Base-by-base conservation (phyloP, 1,140 invertebrate genomes). In the Drosophila rhopaloa region DNA sequence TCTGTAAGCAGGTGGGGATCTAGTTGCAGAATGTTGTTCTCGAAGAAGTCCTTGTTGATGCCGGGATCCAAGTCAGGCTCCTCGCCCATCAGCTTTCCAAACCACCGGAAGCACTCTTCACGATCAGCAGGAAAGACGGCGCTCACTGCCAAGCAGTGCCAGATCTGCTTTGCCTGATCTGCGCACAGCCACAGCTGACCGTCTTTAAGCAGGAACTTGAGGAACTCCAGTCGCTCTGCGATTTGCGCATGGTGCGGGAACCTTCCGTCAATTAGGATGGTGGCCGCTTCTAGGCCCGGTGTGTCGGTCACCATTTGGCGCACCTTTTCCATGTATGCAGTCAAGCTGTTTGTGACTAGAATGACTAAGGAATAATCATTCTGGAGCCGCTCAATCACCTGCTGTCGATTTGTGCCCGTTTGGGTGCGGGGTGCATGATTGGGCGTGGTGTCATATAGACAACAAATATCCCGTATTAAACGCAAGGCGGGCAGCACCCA, bases 61-160 rank as follows among this genome's bases (percentile, higher is more conserved):
- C 98, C 97, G 13, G 98, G 98, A 93, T 99, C 98, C 48, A 99
- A 93, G 93, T 99, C 98, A 5, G 98, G 98, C 91, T 99, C 98
- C 80, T 99, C 98, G 5, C 97, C 97, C 98, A 99, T 99, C 54
- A 99, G 93, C 93, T 99, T 98, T n/a, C 98, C 98, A 93, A 99
- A 99, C 98, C 98, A 99, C 85, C 98, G 97, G 93, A 99, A 99
- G 93, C 98, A 99, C 4, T 98, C 97, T 93, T 99, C 98, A 44
- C 98, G 94, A 93, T 99, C 98, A 4, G 96, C 96, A 4, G 96
- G 93, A 92, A 98, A 98, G 1, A 98, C 97, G 7, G 98, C 97
- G 89, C 96, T 96, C 92, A 99, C 98, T 11, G 98, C 98, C 48
- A 99, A 93, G 93, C 97, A 98, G 79, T 97, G 95, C 98, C 98